Conservation (phyloP, 2,888 invertebrate species). For the Uropetala carovei region DNA sequence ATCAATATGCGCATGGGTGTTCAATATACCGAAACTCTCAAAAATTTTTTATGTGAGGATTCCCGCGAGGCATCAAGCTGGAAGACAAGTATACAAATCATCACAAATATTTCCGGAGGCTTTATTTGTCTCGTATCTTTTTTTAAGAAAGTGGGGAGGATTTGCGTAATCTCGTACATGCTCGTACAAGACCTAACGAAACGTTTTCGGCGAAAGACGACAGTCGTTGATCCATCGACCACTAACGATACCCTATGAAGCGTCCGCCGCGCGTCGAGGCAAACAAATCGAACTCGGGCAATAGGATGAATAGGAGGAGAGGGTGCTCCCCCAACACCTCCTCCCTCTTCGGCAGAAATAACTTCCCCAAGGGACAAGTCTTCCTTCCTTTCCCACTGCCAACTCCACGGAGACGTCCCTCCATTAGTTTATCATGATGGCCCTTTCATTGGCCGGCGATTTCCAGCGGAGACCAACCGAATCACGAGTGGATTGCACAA, state of each 20-base stretch:
- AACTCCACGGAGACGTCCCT: neutral
- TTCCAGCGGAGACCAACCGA: neutral
- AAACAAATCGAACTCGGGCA: neutral
- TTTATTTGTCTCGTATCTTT: no score
- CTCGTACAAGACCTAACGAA: neutral
- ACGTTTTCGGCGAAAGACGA: neutral
- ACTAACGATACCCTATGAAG: neutral
- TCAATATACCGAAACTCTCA: no score
- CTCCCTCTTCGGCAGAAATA: neutral
- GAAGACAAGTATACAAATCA: no score
- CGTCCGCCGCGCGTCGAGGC: neutral
- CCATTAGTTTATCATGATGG: constrained; percentile 41
- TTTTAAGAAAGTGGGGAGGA: no score
- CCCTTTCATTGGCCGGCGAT: constrained; percentile 38
- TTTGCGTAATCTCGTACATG: neutral
- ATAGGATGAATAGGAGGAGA: neutral
- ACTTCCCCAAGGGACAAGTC: neutral
- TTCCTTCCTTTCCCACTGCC: neutral
- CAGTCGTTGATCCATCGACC: neutral
- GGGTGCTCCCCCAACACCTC: neutral
- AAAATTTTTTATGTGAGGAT: no score
- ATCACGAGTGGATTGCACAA: constrained; percentile 46
- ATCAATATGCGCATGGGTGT: no score
- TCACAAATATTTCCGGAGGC: no score
- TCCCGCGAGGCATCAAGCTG: no score